Evolutionary conservation across 1,140 invertebrate species (phyloP).

Genomic region (Kradibia gibbosae): DNA sequence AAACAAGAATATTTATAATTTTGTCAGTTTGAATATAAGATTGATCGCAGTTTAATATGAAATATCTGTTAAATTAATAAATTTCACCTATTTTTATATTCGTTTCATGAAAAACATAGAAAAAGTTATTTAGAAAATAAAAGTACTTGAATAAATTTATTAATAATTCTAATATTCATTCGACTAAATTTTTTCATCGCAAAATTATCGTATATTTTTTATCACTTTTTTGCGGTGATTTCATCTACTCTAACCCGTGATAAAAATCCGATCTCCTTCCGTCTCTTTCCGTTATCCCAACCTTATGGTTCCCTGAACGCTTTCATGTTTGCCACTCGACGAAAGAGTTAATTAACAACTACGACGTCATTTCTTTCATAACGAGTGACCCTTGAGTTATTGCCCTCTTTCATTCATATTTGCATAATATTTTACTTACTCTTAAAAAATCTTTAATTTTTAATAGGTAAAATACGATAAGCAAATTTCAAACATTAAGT

Average conservation of each 20-base stretch:
- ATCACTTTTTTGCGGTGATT: background rate
- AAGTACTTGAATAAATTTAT: conserved; percentile 14
- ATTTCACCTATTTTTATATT: too few species aligned
- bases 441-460: background rate
- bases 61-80: too few species aligned
- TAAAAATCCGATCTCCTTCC: background rate
- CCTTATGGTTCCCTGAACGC: background rate
- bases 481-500: too few species aligned
- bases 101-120: background rate
- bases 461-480: background rate
- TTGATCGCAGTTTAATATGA: too few species aligned
- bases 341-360: conserved; percentile 41
- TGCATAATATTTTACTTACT: background rate
- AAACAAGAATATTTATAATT: too few species aligned
- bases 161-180: background rate
- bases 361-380: background rate
- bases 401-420: background rate
- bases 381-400: conserved; percentile 20
- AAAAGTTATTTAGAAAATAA: background rate
- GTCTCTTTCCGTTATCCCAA: background rate
- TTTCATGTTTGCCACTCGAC: background rate
- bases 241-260: background rate
- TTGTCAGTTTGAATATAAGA: too few species aligned
- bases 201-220: background rate
- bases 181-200: background rate